Evolutionary conservation across 1,140 invertebrate species (phyloP), one percentile per base, ranked within the genome.

Genomic region (Drosophila tani): DNA sequence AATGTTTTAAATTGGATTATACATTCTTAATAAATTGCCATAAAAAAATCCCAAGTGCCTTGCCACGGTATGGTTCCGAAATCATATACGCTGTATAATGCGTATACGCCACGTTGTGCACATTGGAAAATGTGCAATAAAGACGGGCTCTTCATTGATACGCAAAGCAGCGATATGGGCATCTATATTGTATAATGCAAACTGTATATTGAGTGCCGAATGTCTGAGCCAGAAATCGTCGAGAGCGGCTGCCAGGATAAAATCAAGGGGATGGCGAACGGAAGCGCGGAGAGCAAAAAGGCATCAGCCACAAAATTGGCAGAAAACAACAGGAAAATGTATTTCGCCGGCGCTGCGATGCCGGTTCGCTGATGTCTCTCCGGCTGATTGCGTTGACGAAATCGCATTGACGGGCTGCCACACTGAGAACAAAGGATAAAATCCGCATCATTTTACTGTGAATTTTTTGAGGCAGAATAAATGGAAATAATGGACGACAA

Each of bases 71-170:
- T 58, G 21, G 49, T 15, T 29, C 57, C 14, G 11, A 17, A 45
- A 38, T 68, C 40, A 19, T 51, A 63, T 76, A 46, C 11, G 59
- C 38, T 38, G 21, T 67, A 77, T 69, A 77, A 59, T 73, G 69
- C 75, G 60, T 63, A 87, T 67, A 66, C 69, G 84, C 76, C 64
- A 56, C 29, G 58, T 79, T 58, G 75, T 64, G 67, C 53, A 70
- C 56, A 73, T 56, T 63, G 69, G 17, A 67, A 90, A 81, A 87
- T 90, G 79, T 90, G 85, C 85, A 79, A 88, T 88, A 87, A 84
- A 84, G 73, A 67, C 51, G 65, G 75, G 73, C 81, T 76, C 79
- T 85, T 88, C 79, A 88, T 88, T 85, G 84, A 85, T 87, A 87
- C 73, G 84, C 84, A 85, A 90, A 88, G 69, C 82, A 75, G 62